Conservation (phyloP, 2,113 vertebrate genomes). For the Capreolus pygargus region DNA sequence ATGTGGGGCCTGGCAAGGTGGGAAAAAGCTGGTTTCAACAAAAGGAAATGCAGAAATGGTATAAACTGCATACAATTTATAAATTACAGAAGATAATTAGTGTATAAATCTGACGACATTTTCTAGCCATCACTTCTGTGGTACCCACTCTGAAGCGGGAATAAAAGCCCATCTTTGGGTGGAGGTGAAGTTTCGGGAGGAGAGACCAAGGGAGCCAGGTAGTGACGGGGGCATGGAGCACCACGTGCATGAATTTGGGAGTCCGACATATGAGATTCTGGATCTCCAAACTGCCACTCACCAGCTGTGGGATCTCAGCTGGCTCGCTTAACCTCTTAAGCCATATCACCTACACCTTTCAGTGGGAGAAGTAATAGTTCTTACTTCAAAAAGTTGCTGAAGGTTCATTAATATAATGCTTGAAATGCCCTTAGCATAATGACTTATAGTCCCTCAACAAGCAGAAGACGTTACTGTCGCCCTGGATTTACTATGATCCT, state of each 20-base stretch:
- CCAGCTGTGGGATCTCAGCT: neutral
- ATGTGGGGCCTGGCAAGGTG: neutral
- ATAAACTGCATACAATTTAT: neutral
- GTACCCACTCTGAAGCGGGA: neutral
- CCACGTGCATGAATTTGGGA: neutral
- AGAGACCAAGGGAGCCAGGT: fast-evolving
- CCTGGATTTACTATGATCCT: neutral
- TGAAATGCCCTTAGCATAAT: neutral
- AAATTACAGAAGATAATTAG: slow-evolving; percentile 33
- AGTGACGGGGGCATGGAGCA: no score
- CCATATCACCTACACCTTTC: neutral
- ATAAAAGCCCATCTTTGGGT: neutral
- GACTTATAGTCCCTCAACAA: neutral
- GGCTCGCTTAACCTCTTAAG: neutral
- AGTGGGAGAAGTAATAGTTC: neutral
- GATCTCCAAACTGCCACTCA: neutral
- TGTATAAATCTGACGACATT: neutral
- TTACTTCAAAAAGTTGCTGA: neutral
- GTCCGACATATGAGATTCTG: no score
- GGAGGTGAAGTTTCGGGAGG: fast-evolving
- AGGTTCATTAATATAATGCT: neutral
- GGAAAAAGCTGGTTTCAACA: neutral
- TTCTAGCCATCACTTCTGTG: neutral
- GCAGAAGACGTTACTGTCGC: neutral
- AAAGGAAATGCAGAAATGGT: neutral